Evolutionary conservation across 2,888 invertebrate genomes (phyloP), one percentile per base, ranked within the genome.

Genomic region (Cylloceria caligata): DNA sequence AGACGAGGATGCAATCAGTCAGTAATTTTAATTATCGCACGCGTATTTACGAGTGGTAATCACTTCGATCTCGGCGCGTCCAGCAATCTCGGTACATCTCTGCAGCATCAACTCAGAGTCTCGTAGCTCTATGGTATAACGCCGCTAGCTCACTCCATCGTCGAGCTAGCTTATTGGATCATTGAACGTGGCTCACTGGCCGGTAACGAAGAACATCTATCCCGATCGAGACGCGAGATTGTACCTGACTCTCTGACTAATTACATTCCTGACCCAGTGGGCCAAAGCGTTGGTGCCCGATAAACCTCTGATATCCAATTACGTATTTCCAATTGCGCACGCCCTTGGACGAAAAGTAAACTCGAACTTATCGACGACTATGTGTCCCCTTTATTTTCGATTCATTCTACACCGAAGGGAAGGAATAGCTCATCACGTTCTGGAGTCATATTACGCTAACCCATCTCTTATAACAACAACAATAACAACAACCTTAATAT

Each of bases 181-280:
- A 73, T 81, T 62, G 57, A 52, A 73, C 81, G 73, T 27, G 45
- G 67, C 45, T 42, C 11, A 47, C 55, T 69, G 65, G 67, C 67
- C 83, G 77, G 85, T 85, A 88, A 87, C 87, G 87, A 88, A 86
- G 86, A 84, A 81, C 80, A 84, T 85, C 74, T 83, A 81, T 85
- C 81, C 83, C 86, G 89, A 90, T 90, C 87, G 83, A 84, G 75
- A 81, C 77, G 78, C 80, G 82, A 90, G 91, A 91, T 91, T 89
- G 87, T 80, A 80, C 85, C 75, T 64, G 82, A 86, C 87, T 85
- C 88, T 75, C 88, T 89, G 91, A 91, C 91, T 91, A 91, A 91
- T 91, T 91, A 90, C 90, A 90, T 91, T 91, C 89, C 90, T 88
- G 88, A 90, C 89, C 86, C 86, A 84, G 87, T 83, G 84, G 87